Evolutionary conservation across 2,888 invertebrate species (phyloP).

Genomic region (Drosophila testacea): DNA sequence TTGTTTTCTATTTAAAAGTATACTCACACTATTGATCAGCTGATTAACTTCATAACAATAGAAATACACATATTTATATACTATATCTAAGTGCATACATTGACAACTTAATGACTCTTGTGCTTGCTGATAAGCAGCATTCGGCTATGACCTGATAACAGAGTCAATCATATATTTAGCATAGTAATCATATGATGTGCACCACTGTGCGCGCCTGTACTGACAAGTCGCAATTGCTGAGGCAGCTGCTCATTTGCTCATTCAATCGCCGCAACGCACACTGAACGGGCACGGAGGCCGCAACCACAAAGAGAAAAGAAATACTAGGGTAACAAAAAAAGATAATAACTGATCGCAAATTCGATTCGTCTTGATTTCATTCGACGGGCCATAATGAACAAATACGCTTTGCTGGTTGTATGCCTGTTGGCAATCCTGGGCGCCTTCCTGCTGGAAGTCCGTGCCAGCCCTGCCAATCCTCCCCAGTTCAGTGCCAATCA

Average conservation of each 20-base stretch:
- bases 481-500: slow-evolving; percentile 48
- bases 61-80: not conserved
- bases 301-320: not conserved
- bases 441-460: slow-evolving; percentile 60
- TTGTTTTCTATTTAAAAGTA: not conserved
- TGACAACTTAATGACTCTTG: not conserved
- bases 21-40: not conserved
- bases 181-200: not conserved
- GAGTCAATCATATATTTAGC: not conserved
- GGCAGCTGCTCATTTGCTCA: slow-evolving; percentile 27
- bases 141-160: slow-evolving; percentile 10
- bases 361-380: not conserved
- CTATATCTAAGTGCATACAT: not conserved
- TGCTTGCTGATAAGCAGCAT: not conserved
- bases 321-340: too few species aligned
- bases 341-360: slow-evolving; percentile 21
- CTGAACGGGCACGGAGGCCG: slow-evolving; percentile 34
- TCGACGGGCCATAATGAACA: slow-evolving; percentile 54
- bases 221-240: slow-evolving; percentile 23
- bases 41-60: not conserved
- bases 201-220: slow-evolving; percentile 22
- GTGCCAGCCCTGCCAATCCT: slow-evolving; percentile 47
- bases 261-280: slow-evolving; percentile 43
- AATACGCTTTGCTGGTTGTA: slow-evolving; percentile 56
- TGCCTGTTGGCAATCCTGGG: slow-evolving; percentile 59